Conservation (phyloP, 2,797 vertebrate genomes). For the Mormyrops boulengeri region DNA sequence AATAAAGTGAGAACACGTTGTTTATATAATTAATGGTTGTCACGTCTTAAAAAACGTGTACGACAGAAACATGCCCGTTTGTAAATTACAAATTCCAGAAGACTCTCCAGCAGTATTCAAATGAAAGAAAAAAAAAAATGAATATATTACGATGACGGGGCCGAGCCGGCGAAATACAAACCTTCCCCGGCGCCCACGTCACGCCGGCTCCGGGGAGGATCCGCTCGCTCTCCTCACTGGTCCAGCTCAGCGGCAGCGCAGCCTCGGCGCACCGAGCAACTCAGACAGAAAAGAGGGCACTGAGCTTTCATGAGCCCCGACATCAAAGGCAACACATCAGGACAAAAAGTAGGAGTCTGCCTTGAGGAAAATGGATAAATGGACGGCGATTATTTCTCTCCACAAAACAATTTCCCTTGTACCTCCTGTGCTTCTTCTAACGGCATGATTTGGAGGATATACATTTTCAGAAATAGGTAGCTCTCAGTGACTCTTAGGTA, state of each 20-base stretch:
- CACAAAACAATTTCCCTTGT: background rate
- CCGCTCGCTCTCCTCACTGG: constrained; percentile 25
- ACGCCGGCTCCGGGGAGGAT: constrained; percentile 43
- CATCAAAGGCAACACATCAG: constrained; percentile 19
- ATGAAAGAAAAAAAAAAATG: background rate
- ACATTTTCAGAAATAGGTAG: background rate
- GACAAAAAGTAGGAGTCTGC: background rate
- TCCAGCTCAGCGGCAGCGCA: constrained; percentile 42
- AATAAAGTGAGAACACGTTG: background rate
- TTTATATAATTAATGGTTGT: background rate
- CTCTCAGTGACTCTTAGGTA: constrained; percentile 13
- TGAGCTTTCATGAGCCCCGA: constrained; percentile 12
- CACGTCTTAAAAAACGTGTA: background rate
- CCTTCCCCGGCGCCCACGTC: constrained; percentile 47
- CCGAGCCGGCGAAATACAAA: constrained; percentile 55
- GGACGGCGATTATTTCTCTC: background rate
- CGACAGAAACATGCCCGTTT: background rate
- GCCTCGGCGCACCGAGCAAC: constrained; percentile 40
- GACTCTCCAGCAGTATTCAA: background rate
- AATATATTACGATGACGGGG: constrained; percentile 46
- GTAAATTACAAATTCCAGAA: background rate
- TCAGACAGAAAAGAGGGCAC: constrained; percentile 22
- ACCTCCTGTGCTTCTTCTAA: background rate
- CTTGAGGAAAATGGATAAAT: background rate
- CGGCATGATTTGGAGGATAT: background rate